Base-by-base conservation (phyloP, 2,888 invertebrate species). In the Pristionchus maxplancki region DNA sequence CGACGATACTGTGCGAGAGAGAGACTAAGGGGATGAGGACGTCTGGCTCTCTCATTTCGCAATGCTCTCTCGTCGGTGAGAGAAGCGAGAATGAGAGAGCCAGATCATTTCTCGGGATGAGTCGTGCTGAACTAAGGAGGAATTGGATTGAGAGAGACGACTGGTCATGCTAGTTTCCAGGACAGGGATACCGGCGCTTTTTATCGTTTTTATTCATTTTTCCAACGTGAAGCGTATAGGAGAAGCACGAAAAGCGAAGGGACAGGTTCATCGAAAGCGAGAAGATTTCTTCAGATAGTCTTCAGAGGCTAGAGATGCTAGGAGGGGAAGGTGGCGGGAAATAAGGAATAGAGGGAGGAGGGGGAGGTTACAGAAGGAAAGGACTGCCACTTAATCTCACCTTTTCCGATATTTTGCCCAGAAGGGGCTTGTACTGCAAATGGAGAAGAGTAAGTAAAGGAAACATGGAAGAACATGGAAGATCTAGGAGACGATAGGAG, bases 391-490 rank as follows among this genome's bases (percentile, higher is more conserved):
- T 78, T 44, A 78, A 44, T 20, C 92, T 92, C 89, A 92, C 92
- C 92, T 92, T 92, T 81, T 91, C 91, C 81, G 90, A 90, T 89
- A 90, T 90, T 89, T 90, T 91, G 89, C 91, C 91, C 90, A 92
- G 90, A 89, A 92, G 90, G 87, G 92, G 92, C 90, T 92, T 92
- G 87, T 91, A 91, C 92, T 92, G 91, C 89, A 92, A 44, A 92
- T 87, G 44, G 28, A 6, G 37, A n/a, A 28, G 58, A n/a, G 44
- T 78, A 28, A 53, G 71, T 87, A 31, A 40, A 6, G 40, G 48
- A 48, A 81, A 44, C 8, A 44, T 44, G 44, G 81, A 81, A 31
- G 48, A 40, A 37, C 28, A 24, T 40, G 20, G 40, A 74, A 17
- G 1, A 13, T 74, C 4, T 28, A 48, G 74, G 48, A 8, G 31